Base-by-base conservation (phyloP, 2,888 invertebrate species). In the Acanthoscelides obtectus region DNA sequence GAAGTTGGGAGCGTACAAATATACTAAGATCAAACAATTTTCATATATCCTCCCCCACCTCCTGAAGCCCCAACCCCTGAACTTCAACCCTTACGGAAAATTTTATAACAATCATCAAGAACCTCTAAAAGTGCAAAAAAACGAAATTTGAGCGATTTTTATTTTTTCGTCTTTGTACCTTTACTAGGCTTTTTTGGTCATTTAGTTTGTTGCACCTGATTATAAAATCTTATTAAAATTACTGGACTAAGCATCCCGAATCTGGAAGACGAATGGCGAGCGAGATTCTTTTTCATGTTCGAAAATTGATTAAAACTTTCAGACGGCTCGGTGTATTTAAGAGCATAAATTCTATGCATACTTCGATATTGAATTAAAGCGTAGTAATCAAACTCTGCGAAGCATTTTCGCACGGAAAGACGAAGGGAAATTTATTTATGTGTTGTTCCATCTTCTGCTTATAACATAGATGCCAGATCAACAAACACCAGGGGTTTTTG, bases 331-430 rank as follows among this genome's bases (percentile, higher is more conserved):
- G 80, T 82, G 83, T 84, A 84, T 84, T 85, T 84, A 84, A 85
- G 84, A 82, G 84, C 84, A 85, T 85, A 84, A 85, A 85, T 85
- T 85, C 84, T 84, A 83, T 84, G 85, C 84, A 85, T 85, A 85
- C 84, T 85, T 85, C 84, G 84, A 83, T 84, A 85, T 85, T 84
- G 84, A 84, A 85, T 85, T 85, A 85, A 84, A 85, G 84, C 83
- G 84, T 84, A 84, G 83, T 84, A 80, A 80, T 80, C 80, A 80
- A 80, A 79, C 79, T 79, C 80, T 72, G 67, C 68, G 72, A 75
- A 77, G 79, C 76, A 76, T 81, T 81, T 79, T 78, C 75, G 76
- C 78, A 70, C 66, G 71, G 22, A 69, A n/a, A 22, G 73, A 75
- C 77, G 72, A 76, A 74, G 79, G 74, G 81, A 81, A 82, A 82